Conservation (phyloP, 2,888 invertebrate genomes). For the Poecilobothrus nobilitatus region DNA sequence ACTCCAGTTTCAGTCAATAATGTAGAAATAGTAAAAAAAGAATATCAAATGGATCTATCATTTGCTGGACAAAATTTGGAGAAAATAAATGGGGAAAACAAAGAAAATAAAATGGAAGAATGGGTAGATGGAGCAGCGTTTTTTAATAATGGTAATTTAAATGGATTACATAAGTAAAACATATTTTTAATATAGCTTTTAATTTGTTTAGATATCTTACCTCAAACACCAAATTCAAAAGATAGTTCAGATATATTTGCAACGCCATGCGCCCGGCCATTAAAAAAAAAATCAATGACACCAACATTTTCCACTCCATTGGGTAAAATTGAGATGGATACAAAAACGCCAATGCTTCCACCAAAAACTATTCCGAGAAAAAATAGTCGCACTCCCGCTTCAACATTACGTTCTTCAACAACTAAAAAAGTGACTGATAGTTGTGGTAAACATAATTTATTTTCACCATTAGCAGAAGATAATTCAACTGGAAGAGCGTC, state of each 20-base stretch:
- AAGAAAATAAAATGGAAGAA: conserved; percentile 25
- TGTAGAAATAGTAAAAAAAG: conserved; percentile 16
- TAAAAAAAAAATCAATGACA: neutral
- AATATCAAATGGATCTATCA: conserved; percentile 9
- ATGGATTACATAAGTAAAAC: neutral
- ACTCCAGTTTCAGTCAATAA: conserved; percentile 15
- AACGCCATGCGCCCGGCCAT: conserved; percentile 3
- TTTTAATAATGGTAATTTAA: conserved; percentile 28
- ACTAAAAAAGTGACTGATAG: conserved; percentile 19
- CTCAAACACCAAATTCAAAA: neutral
- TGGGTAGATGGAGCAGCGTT: conserved; percentile 44
- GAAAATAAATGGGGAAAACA: neutral
- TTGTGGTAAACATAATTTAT: conserved; percentile 27
- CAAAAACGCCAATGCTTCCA: conserved; percentile 32
- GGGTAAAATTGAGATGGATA: conserved; percentile 17
- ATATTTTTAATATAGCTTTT: neutral
- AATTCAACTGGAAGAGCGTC: conserved; percentile 57
- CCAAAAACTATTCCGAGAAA: conserved; percentile 25
- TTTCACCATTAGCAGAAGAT: conserved; percentile 24
- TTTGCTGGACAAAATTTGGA: neutral
- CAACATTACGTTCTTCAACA: conserved; percentile 13
- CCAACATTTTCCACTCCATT: conserved; percentile 17
- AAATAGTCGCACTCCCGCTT: conserved; percentile 17
- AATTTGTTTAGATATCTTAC: neutral
- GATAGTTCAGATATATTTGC: neutral